Base-by-base conservation (phyloP, 2,797 vertebrate species). In the Catostomus latipinnis region DNA sequence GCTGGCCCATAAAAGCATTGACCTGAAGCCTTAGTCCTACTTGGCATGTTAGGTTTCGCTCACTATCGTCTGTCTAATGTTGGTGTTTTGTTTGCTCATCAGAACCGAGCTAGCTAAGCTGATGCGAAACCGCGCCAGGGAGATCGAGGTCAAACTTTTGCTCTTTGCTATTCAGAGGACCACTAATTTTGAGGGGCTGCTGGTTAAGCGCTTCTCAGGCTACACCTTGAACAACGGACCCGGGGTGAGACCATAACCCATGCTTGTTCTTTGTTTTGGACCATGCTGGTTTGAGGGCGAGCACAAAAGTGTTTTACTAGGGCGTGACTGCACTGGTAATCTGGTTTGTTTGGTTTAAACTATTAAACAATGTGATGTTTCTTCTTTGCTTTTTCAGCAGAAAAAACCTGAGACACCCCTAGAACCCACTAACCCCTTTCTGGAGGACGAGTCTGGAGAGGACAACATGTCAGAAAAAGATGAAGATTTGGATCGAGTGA, bases 151-250 rank as follows among this genome's bases (percentile, higher is more conserved):
- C 91, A 99, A 99, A 84, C 88, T 99, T 85, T 95, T 99, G 76
- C 92, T 99, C 82, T 99, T 99, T 85, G 98, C 98, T 56, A 99
- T 99, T 88, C 98, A 99, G 90, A 96, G 98, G 88, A 99, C 98
- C 0, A 99, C 98, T 69, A 98, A 98, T 91, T 99, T 99, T 3
- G 98, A 99, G 85, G 96, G 97, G 61, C 94, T 99, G 78, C 93
- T 99, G 86, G 96, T 97, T 79, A 99, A 99, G 80, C 96, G 97
- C 62, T 99, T 99, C 90, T 96, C 95, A 0, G 98, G 98, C 78
- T 95, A 95, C 90, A 99, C 98, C 12, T 88, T 99, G 70, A 92
- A 90, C 0, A 95, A 98, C 45, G 86, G 87, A 45, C 91, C 93
- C 6, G 92, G 90, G 93, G 98, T 99, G 91, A 96, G 93, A 78